Base-by-base conservation (phyloP, 2,888 invertebrate genomes). In the Molorchus minor region DNA sequence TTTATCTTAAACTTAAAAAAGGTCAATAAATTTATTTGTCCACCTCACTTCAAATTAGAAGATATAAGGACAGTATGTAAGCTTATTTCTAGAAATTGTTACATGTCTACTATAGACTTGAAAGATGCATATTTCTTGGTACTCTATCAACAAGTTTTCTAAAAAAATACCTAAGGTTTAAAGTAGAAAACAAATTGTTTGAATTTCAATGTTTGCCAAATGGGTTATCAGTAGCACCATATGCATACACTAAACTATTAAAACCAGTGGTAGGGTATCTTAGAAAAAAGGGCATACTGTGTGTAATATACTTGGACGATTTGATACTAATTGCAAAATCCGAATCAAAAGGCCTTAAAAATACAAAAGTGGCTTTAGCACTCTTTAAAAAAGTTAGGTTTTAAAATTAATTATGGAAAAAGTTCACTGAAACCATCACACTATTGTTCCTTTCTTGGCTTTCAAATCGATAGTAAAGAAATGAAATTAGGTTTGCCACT, bases 181-280 rank as follows among this genome's bases (percentile, higher is more conserved):
- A 10, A 2, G 51, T 41, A 8, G 25, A 29, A 2, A n/a, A 21
- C 8, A 30, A 15, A 4, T 8, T 58, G 8, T 43, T 36, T 12
- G 58, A 58, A 44, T 58, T 58, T 20, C 36, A 43, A 10, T 54
- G 53, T 30, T 17, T 44, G 5, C 73, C 72, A 4, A 71, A 71
- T 49, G 71, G 71, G 5, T 21, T 73, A 3, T 66, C 60, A 2
- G 51, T 64, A 12, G 66, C 66, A 2, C 71, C 73, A 8, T 72
- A 41, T 45, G 46, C 68, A 8, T 74, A 73, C 56, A 75, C 74
- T 15, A 73, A 75, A 55, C 16, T 74, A 7, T 36, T 71, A 29
- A 71, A 65, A 52, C 67, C 71, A 10, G 56, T 70, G 3, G 21
- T 64, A 1, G 35, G 38, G 4, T 13, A 7, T 5, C 51, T 71